Conservation (phyloP, 2,113 vertebrate genomes). For the Rafetus swinhoei region DNA sequence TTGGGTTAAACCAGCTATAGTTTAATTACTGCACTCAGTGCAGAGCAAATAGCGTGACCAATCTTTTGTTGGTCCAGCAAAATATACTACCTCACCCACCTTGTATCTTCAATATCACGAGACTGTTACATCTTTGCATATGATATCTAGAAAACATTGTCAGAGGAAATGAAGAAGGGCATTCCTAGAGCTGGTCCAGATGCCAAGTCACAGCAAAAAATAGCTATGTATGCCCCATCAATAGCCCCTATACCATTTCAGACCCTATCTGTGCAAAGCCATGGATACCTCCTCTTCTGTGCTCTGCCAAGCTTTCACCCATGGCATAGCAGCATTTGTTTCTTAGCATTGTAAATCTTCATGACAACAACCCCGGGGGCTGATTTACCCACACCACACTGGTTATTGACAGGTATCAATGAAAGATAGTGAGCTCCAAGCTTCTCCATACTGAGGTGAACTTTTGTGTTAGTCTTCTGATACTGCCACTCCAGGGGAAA, state of each 20-base stretch:
- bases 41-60: not conserved
- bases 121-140: not conserved
- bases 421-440: not conserved
- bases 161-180: not conserved
- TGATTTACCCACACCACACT: not conserved
- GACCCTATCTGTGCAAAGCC: not conserved
- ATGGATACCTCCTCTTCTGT: not conserved
- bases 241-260: not conserved
- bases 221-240: not conserved
- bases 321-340: not conserved
- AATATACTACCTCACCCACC: not conserved
- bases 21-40: not conserved
- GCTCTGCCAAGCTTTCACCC: not conserved
- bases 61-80: not conserved
- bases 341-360: not conserved
- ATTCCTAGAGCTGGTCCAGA: not conserved
- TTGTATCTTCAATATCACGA: not conserved
- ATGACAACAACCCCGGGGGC: not conserved
- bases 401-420: not conserved
- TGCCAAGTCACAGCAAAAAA: not conserved
- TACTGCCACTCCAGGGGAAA: not conserved
- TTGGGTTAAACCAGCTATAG: not conserved
- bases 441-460: not conserved
- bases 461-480: not conserved
- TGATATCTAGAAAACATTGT: not conserved